phyloP scores from a whole-genome alignment of 2,797 vertebrate species.

The Odontamblyopus lacepedii region DNA sequence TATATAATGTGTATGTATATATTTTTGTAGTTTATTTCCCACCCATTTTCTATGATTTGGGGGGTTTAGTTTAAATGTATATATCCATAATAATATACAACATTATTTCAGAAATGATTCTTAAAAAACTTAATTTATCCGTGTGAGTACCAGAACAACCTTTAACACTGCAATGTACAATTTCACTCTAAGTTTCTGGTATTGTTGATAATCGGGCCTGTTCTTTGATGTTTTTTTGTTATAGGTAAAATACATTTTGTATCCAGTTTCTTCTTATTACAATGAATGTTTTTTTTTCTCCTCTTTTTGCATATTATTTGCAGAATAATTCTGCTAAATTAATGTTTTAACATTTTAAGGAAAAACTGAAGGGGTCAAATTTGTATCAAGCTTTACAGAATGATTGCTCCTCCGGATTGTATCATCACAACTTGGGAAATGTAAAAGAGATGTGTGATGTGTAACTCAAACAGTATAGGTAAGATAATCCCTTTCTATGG shows the following conservation, averaged over 20 bases:
- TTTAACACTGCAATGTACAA: neutral
- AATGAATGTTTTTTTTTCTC: constrained; percentile 24
- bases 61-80: constrained; percentile 72
- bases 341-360: constrained; percentile 42
- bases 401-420: constrained; percentile 37
- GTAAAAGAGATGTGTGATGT: neutral
- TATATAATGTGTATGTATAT: constrained; percentile 82
- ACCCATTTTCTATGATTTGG: constrained; percentile 55
- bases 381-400: constrained; percentile 38
- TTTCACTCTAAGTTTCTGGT: constrained; percentile 12
- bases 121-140: constrained; percentile 31
- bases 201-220: constrained; percentile 14
- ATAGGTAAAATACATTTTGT: constrained; percentile 22
- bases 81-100: constrained; percentile 78
- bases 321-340: constrained; percentile 57
- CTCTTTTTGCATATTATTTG: constrained; percentile 11
- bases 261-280: constrained; percentile 25
- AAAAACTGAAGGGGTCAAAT: constrained; percentile 30
- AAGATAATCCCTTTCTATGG: neutral
- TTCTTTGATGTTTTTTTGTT: constrained; percentile 16
- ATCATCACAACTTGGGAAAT: constrained; percentile 26
- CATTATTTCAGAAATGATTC: constrained; percentile 55
- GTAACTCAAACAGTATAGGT: neutral
- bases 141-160: constrained; percentile 24
- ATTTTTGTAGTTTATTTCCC: constrained; percentile 77